Evolutionary conservation across 2,797 vertebrate species (phyloP), one percentile per base, ranked within the genome.

Genomic region (Schizopygopsis malacanthus): DNA sequence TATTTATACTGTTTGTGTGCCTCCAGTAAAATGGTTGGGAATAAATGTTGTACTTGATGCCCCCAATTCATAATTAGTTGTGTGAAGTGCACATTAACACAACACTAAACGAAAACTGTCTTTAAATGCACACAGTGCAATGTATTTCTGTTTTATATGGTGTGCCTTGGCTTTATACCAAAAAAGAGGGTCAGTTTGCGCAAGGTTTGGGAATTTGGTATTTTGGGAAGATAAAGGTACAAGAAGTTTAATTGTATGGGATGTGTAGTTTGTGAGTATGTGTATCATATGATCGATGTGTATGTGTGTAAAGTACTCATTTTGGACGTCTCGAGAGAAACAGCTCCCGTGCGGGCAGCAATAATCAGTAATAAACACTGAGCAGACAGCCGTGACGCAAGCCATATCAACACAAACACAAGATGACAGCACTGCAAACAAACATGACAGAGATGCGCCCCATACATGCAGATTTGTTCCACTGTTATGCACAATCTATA

Each of bases 301-400:
- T 50, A 67, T 18, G 15, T 77, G 82, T 63, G 56, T 39, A 41
- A 16, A 20, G 15, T 20, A 41, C 45, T 77, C 45, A 77, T 77
- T n/a, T 54, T 54, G 33, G 9, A 65, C 0, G 22, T 67, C 41
- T 75, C 59, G 6, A 37, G 45, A 77, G 59, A 77, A 28, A 54
- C 59, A 8, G 45, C 59, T 39, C 59, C 72, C 1, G n/a, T 6
- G 37, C 69, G 82, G 82, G 61, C 72, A 28, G 59, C 61, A 69
- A 84, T 84, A 78, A 84, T 84, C 61, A 28, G 73, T 28, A 69
- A 84, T 78, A 69, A 78, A 84, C 37, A 84, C 73, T 54, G n/a
- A 69, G 73, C 45, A 78, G 73, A 84, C 61, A 28, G 15, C n/a
- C 63, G 1, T 78, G 82, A 84, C 16, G 1, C n/a, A 43, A 18